A percentile compares a stretch with the other conserved stretches of the same genome.
Conservation (phyloP, 23 tunicate genomes). For the Styela plicata region DNA sequence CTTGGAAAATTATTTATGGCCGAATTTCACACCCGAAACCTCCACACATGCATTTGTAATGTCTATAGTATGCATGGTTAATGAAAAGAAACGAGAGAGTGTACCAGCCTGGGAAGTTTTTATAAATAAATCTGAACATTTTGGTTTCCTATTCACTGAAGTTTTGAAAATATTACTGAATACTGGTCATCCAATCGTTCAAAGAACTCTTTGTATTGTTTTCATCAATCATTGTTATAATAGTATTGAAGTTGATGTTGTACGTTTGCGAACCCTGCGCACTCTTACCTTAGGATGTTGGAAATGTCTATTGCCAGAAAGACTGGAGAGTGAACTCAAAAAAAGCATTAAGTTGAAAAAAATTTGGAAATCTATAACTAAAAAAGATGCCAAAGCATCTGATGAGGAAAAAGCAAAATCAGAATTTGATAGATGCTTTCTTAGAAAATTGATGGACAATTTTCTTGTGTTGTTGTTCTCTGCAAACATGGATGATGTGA, state of each 20-base stretch:
- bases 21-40: constrained; percentile 59
- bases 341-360: constrained; percentile 67
- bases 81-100: constrained; percentile 79
- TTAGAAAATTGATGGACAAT: constrained; percentile 53
- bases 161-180: constrained; percentile 75
- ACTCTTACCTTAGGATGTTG: constrained; percentile 79
- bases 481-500: constrained; percentile 48
- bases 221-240: constrained; percentile 95
- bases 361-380: constrained; percentile 62
- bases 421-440: constrained; percentile 61
- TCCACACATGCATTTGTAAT: constrained; percentile 56
- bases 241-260: constrained; percentile 93
- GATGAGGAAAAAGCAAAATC: constrained; percentile 51
- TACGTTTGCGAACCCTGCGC: constrained; percentile 58
- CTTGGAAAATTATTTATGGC: constrained; percentile 97
- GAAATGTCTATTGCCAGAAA: constrained; percentile 63
- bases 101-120: constrained; percentile 96
- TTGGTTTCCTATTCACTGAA: constrained; percentile 54
- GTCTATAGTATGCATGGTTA: constrained; percentile 92
- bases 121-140: constrained; percentile 63
- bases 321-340: constrained; percentile 66
- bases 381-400: constrained; percentile 80
- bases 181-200: constrained; percentile 39
- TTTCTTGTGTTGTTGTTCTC: constrained; percentile 69
- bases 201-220: constrained; percentile 71